phyloP scores from a whole-genome alignment of 1,140 invertebrate species.

The Eumaeus atala region DNA sequence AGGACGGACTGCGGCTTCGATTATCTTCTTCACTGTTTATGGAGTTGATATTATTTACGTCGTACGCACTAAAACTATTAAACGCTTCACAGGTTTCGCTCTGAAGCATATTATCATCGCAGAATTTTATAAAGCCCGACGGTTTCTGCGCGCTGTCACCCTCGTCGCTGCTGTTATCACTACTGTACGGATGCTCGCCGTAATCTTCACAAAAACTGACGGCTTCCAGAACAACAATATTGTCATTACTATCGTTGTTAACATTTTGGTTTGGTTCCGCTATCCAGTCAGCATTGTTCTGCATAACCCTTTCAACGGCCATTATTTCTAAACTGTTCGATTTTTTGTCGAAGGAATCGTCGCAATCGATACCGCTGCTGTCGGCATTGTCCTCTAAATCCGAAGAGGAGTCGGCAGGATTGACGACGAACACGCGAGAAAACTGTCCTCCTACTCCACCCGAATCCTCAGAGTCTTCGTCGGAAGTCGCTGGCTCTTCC shows the following conservation, averaged over 20 bases:
- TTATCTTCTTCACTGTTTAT: slow-evolving; percentile 49
- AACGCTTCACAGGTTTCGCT: slow-evolving; percentile 61
- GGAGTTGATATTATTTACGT: slow-evolving; percentile 40
- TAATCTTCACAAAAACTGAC: slow-evolving; percentile 54
- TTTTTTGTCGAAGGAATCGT: slow-evolving; percentile 63
- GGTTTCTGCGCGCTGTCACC: slow-evolving; percentile 31
- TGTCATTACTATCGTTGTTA: slow-evolving; percentile 33
- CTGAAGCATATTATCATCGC: slow-evolving; percentile 61
- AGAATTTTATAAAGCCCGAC: slow-evolving; percentile 52
- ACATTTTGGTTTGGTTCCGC: slow-evolving; percentile 29
- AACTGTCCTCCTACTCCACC: slow-evolving; percentile 80
- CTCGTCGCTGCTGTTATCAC: slow-evolving; percentile 33
- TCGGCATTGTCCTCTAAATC: slow-evolving; percentile 75
- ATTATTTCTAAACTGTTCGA: slow-evolving; percentile 58
- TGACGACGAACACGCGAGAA: slow-evolving; percentile 84
- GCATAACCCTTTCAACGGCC: slow-evolving; percentile 40
- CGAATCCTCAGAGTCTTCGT: slow-evolving; percentile 80
- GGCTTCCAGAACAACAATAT: slow-evolving; percentile 52
- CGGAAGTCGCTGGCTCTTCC: slow-evolving; percentile 66
- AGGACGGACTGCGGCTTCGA: slow-evolving; percentile 41
- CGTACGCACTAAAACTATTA: slow-evolving; percentile 61
- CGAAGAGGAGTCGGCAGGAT: slow-evolving; percentile 79
- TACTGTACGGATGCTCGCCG: slow-evolving; percentile 40
- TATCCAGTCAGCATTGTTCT: slow-evolving; percentile 39
- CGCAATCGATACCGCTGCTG: slow-evolving; percentile 71